Base-by-base conservation (phyloP, 2,888 invertebrate species). In the Leucania comma region DNA sequence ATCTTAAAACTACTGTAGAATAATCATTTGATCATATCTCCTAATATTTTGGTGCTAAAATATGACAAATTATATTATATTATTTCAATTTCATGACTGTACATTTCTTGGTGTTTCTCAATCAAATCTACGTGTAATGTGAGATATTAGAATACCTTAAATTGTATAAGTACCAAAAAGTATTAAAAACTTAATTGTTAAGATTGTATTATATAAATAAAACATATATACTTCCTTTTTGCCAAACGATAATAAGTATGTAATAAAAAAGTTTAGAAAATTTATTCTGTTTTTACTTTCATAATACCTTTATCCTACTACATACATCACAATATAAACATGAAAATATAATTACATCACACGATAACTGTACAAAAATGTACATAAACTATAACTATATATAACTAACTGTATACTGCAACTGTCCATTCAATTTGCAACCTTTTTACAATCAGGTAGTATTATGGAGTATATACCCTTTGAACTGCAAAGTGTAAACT, bases 81-180 rank as follows among this genome's bases (percentile, higher is more conserved):
- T 71, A 74, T 80, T 84, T 84, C n/a, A 50, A 32, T 57, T 70
- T 53, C 42, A 53, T 78, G 77, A 78, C 72, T 90, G 87, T 89
- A 88, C 56, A 87, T 86, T 86, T 74, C 73, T 82, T 73, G 68
- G 68, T 75, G 72, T 80, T 80, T 81, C 72, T 75, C 72, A 74
- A 60, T 67, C 29, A 70, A 72, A 78, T 81, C 57, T 80, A 72
- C 58, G 58, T 82, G 59, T 79, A 72, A 70, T 82, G 75, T 84
- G 70, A 86, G 78, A 84, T 69, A 76, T 85, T 86, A 89, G 83
- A 79, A 80, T 86, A 86, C 85, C 85, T 87, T 86, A 87, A 90
- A 87, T 87, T 87, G 87, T 90, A 78, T 93, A 94, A 91, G 92
- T 93, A 94, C 95, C 95, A 95, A 95, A 95, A 95, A 95, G 95